Conservation (phyloP, 1,140 invertebrate species). For the Lethrus apterus region DNA sequence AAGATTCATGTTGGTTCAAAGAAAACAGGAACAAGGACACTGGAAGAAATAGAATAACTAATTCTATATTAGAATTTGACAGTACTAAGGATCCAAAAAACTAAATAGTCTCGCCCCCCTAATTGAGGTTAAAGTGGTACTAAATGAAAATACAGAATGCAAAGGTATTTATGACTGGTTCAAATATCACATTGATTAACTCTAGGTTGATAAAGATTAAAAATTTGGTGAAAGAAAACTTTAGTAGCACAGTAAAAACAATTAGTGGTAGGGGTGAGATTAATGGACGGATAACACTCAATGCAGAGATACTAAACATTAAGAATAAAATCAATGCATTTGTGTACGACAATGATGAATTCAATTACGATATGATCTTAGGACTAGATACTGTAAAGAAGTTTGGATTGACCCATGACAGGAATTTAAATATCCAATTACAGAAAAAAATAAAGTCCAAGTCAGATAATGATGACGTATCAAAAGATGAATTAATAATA, state of each 20-base stretch:
- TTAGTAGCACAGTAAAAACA: constrained; percentile 17
- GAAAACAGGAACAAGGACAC: neutral
- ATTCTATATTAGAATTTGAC: constrained; percentile 20
- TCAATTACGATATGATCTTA: constrained; percentile 32
- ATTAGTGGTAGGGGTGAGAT: constrained; percentile 29
- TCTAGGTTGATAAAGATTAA: constrained; percentile 15
- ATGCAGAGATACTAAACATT: constrained; percentile 28
- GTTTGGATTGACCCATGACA: constrained; percentile 17
- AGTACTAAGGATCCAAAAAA: constrained; percentile 20
- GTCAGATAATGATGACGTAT: no score
- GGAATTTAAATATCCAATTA: constrained; percentile 14
- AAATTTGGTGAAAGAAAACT: constrained; percentile 20
- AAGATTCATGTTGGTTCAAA: constrained; percentile 4
- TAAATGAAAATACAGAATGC: constrained; percentile 23
- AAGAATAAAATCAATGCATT: constrained; percentile 29
- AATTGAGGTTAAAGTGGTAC: constrained; percentile 24
- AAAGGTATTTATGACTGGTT: constrained; percentile 27
- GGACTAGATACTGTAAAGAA: constrained; percentile 26
- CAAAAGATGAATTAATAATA: no score
- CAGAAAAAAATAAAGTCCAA: constrained; percentile 6
- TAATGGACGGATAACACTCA: constrained; percentile 22
- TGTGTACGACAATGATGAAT: constrained; percentile 30
- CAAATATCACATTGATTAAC: constrained; percentile 32
- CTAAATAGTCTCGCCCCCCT: constrained; percentile 15
- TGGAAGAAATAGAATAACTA: constrained; percentile 14